These are phyloP conservation scores for Dyspetes luteomarginatus DNA, from an alignment of 2,888 invertebrate species.

Conservation along the genomic window DNA sequence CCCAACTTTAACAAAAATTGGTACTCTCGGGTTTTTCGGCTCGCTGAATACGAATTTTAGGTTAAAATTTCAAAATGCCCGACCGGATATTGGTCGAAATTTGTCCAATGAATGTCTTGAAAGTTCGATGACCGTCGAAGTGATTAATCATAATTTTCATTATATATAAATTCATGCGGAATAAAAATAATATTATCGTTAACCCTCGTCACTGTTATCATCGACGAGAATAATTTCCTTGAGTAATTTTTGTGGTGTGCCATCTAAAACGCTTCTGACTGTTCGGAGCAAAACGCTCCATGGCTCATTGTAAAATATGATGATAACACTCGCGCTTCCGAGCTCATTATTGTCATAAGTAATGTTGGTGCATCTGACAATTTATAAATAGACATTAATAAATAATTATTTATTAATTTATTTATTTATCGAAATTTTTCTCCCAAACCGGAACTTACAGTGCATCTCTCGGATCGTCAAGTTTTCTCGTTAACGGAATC, in stretches of 20 bases:
- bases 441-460: slow-evolving; percentile 81
- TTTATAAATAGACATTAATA: too few relatives aligned
- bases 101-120: too few relatives aligned
- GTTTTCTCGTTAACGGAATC: slow-evolving; percentile 92
- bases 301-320: slow-evolving; percentile 96
- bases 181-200: slow-evolving; percentile 30
- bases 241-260: slow-evolving; percentile 88
- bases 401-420: too few relatives aligned
- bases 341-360: slow-evolving; percentile 88
- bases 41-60: too few relatives aligned
- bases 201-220: slow-evolving; percentile 93
- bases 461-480: slow-evolving; percentile 87
- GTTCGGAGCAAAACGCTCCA: slow-evolving; percentile 93
- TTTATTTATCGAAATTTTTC: slow-evolving; percentile 26
- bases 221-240: slow-evolving; percentile 98
- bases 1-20: too few relatives aligned
- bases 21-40: too few relatives aligned
- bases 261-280: slow-evolving; percentile 94
- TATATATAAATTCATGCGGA: background rate
- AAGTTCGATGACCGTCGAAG: background rate
- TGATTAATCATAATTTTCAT: background rate
- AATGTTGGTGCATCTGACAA: slow-evolving; percentile 86
- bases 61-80: too few relatives aligned
- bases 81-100: too few relatives aligned
- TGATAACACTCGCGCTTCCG: slow-evolving; percentile 89